phyloP scores from a whole-genome alignment of 2,888 invertebrate species.

The Dascillus cervinus region DNA sequence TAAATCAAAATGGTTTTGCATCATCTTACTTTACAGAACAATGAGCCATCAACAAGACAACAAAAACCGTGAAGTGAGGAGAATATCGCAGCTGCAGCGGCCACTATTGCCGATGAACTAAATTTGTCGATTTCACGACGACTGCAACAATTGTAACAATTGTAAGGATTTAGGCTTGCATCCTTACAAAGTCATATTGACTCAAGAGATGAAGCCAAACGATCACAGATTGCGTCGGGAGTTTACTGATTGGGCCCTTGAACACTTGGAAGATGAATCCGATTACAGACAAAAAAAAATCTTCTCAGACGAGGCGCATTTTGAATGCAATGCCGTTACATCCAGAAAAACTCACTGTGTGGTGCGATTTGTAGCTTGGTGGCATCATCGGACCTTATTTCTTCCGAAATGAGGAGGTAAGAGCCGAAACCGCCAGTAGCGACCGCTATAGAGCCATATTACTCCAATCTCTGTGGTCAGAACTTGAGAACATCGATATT shows the following conservation, averaged over 20 bases:
- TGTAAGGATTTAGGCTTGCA: constrained; percentile 7
- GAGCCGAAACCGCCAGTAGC: constrained; percentile 26
- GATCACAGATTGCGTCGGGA: too few species aligned
- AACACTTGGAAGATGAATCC: constrained; percentile 7
- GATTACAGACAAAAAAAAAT: constrained; percentile 9
- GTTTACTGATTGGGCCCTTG: too few species aligned
- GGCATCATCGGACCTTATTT: constrained; percentile 7
- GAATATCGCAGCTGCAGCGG: constrained; percentile 7
- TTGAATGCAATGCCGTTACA: constrained; percentile 24
- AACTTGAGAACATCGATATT: constrained; percentile 20
- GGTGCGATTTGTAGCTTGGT: constrained; percentile 30
- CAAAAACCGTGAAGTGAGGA: constrained; percentile 5
- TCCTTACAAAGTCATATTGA: too few species aligned
- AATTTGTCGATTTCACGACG: constrained; percentile 6
- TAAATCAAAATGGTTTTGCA: too few species aligned
- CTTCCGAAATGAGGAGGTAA: constrained; percentile 22
- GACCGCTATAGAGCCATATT: constrained; percentile 26
- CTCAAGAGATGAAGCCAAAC: too few species aligned
- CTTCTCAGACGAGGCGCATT: constrained; percentile 8
- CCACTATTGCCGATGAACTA: constrained; percentile 4
- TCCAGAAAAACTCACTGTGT: too few species aligned
- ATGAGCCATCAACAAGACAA: constrained; percentile 4
- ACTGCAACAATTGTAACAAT: constrained; percentile 4
- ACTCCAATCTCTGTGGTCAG: constrained; percentile 9
- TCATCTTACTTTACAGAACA: constrained; percentile 5